Evolutionary conservation across 1,140 invertebrate genomes (phyloP).

Genomic region (Telenomus remus): DNA sequence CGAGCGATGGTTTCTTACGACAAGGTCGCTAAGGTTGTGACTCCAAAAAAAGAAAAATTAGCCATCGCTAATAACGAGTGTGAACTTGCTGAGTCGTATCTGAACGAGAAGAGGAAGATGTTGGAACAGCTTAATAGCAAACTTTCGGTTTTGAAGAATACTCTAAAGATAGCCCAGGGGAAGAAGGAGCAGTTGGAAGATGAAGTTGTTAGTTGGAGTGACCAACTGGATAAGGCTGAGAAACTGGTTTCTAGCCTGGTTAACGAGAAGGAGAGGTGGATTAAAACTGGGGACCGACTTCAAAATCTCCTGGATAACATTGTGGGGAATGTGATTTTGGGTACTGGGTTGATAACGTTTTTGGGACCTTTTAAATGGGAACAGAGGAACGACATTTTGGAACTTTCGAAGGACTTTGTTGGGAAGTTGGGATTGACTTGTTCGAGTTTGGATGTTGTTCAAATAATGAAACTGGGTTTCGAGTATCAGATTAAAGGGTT

Average conservation of each 20-base stretch:
- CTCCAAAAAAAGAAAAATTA: constrained; percentile 80
- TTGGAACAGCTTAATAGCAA: constrained; percentile 79
- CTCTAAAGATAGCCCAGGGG: constrained; percentile 71
- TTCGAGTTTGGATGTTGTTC: constrained; percentile 76
- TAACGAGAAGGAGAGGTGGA: constrained; percentile 83
- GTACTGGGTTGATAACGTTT: constrained; percentile 81
- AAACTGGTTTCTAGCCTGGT: constrained; percentile 79
- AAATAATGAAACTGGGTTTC: constrained; percentile 77
- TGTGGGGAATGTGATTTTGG: constrained; percentile 80
- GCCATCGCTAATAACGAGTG: constrained; percentile 78
- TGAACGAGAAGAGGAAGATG: constrained; percentile 78
- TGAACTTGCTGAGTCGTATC: constrained; percentile 77
- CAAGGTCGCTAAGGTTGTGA: constrained; percentile 81
- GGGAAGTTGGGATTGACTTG: constrained; percentile 77
- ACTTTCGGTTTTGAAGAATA: constrained; percentile 76
- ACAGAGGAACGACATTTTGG: constrained; percentile 70
- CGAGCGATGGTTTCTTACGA: constrained; percentile 85
- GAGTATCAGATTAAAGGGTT: no score
- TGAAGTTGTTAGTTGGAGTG: constrained; percentile 76
- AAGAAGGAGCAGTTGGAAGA: constrained; percentile 78
- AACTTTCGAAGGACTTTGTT: constrained; percentile 77
- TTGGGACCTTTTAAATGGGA: constrained; percentile 78
- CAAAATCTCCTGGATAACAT: constrained; percentile 78
- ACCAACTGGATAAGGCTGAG: constrained; percentile 83
- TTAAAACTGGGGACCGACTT: constrained; percentile 76